Conservation (phyloP, 2,797 vertebrate genomes). For the Alosa sapidissima region DNA sequence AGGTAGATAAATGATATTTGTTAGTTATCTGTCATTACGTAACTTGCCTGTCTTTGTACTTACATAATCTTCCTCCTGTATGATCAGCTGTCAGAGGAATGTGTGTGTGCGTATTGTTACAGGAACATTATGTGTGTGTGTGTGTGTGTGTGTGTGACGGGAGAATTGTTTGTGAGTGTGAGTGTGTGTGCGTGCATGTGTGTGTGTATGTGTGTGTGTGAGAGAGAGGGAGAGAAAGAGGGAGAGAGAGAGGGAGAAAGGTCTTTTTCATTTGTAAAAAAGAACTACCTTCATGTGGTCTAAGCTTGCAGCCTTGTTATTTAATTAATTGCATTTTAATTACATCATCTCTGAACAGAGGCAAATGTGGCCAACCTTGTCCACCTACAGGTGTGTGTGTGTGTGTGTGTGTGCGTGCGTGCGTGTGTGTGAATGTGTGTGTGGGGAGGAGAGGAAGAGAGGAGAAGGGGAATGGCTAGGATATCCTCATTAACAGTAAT, state of each 20-base stretch:
- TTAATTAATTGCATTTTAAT: too few species aligned
- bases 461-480: neutral
- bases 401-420: neutral
- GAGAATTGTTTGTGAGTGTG: neutral
- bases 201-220: conserved; percentile 8
- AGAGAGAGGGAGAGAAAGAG: too few species aligned
- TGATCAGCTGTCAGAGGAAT: neutral
- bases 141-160: neutral
- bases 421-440: neutral
- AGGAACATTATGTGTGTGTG: neutral
- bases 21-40: conserved; percentile 2
- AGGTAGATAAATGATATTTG: neutral
- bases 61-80: neutral
- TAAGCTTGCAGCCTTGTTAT: too few species aligned
- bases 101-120: neutral
- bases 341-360: too few species aligned
- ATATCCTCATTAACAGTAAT: conserved; percentile 10
- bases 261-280: too few species aligned
- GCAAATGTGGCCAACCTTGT: too few species aligned
- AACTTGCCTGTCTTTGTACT: neutral
- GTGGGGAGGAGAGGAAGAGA: neutral
- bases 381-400: neutral
- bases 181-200: neutral
- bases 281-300: too few species aligned
- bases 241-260: too few species aligned